Base-by-base conservation (phyloP, 1,140 invertebrate genomes). In the Chlorops oryzae region DNA sequence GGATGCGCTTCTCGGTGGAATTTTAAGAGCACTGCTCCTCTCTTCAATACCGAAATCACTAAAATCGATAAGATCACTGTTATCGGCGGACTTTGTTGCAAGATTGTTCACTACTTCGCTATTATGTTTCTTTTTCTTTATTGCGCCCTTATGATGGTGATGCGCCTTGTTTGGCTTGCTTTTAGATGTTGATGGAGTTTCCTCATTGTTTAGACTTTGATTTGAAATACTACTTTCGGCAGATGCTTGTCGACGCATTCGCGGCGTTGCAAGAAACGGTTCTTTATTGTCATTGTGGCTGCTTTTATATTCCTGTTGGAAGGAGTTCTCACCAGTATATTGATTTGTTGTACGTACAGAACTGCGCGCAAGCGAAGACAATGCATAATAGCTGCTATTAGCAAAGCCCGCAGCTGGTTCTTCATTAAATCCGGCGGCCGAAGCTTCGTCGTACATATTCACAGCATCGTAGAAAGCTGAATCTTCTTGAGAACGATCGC, bases 221-320 rank as follows among this genome's bases (percentile, higher is more conserved):
- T 71, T 72, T 13, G 65, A 70, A 6, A 72, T 70, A 47, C 69
- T 72, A 37, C 69, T 72, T 49, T 72, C 69, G 9, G 69, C 68
- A 1, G 69, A 72, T 2, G 69, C 68, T 51, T 72, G 69, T 3
- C 69, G 59, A 0, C 66, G 57, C 64, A 72, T 72, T 24, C 59
- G 63, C 5, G 59, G 58, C 4, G 58, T 58, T n/a, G 59, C 57
- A 52, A 63, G 57, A 1, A 69, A 57, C 1, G 63, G 55, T 35
- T 60, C 62, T 48, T 70, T 68, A 2, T 61, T 55, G 34, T 42
- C 40, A 21, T 65, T 62, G n/a, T 61, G 56, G 1, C 37, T 60
- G 3, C 61, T 63, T 35, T 70, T 70, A 48, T 70, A 70, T 44
- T 70, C 62, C 41, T 70, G 67, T 56, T 70, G 67, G 47, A 70